Conservation (phyloP, 37 sponge, comb jelly and placozoan genomes). For the Trichoplax adhaerens region DNA sequence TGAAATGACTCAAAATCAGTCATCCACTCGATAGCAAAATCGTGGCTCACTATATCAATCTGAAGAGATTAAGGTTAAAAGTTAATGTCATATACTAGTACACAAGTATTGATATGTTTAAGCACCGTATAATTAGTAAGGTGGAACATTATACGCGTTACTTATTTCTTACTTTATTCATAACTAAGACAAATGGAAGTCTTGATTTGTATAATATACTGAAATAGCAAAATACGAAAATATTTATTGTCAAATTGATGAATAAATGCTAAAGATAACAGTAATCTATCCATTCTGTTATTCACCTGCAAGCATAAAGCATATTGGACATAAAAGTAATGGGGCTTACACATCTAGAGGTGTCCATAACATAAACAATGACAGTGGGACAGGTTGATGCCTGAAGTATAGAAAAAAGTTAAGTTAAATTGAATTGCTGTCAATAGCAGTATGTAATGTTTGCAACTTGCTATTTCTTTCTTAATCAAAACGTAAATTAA, state of each 20-base stretch:
- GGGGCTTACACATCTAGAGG: constrained; percentile 68
- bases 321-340: constrained; percentile 97
- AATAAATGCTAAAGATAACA: neutral
- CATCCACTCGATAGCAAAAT: constrained; percentile 95
- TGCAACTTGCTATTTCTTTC: too few species aligned
- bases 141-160: neutral
- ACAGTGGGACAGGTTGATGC: constrained; percentile 52
- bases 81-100: neutral
- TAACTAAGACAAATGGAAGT: constrained; percentile 74
- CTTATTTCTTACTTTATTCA: constrained; percentile 60
- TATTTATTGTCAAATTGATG: neutral
- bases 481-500: neutral
- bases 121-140: neutral
- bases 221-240: neutral
- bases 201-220: constrained; percentile 85
- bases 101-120: neutral
- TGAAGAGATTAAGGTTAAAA: neutral
- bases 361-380: constrained; percentile 89
- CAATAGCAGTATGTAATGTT: neutral
- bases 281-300: neutral
- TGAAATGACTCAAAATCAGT: constrained; percentile 81
- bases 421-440: neutral
- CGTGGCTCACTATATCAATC: constrained; percentile 74
- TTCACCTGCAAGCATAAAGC: constrained; percentile 88
- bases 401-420: too few species aligned